Evolutionary conservation across 2,113 vertebrate species (phyloP).

Genomic region (Pelecanus crispus): DNA sequence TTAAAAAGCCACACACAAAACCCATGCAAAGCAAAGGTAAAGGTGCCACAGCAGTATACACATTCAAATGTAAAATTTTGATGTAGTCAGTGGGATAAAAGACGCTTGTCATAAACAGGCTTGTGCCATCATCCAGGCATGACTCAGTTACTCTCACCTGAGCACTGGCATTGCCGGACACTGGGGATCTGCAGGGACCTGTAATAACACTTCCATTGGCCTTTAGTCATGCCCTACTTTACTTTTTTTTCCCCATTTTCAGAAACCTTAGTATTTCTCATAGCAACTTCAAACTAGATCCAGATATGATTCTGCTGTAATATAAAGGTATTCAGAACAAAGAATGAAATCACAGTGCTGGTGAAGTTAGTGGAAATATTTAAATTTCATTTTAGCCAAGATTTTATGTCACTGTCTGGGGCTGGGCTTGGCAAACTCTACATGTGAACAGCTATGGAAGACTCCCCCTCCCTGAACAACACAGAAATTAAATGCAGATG

Average conservation of each 20-base stretch:
- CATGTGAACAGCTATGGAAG: background rate
- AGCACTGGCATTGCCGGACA: background rate
- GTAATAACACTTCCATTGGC: background rate
- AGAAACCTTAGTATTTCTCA: background rate
- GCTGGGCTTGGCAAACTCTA: background rate
- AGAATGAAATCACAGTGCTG: background rate
- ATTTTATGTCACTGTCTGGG: background rate
- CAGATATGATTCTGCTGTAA: background rate
- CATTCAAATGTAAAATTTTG: background rate
- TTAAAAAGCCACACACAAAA: background rate
- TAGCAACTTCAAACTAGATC: background rate
- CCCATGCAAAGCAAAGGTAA: background rate
- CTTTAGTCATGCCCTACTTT: background rate
- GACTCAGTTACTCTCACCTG: background rate
- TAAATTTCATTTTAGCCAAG: background rate
- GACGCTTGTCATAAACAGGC: background rate
- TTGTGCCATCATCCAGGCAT: background rate
- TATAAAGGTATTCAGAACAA: background rate
- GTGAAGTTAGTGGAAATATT: background rate
- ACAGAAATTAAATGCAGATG: conserved; percentile 2
- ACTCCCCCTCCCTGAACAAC: background rate
- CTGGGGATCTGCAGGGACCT: background rate
- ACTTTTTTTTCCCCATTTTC: background rate
- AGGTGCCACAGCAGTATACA: background rate
- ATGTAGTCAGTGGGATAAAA: background rate